Percentiles rank a stretch among this genome's conserved stretches.
These are phyloP conservation scores for Dolomedes plantarius DNA, from an alignment of 2,888 invertebrate genomes.

Conservation along the genomic window DNA sequence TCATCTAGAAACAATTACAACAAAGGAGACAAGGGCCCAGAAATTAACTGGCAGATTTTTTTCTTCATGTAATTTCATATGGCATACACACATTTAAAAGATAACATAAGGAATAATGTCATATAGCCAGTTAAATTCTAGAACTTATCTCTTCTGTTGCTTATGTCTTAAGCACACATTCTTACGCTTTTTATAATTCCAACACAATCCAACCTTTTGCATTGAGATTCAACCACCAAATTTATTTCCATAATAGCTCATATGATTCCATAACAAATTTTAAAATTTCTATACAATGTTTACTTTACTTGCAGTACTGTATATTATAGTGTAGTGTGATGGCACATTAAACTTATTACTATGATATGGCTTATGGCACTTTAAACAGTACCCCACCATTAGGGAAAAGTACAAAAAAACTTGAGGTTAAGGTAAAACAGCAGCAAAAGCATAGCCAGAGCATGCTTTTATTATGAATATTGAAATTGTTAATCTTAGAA, in stretches of 20 bases:
- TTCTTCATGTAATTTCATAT: too few species aligned
- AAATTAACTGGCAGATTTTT: not conserved
- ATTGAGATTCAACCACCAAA: not conserved
- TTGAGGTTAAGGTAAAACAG: not conserved
- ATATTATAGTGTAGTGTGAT: not conserved
- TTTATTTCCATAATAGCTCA: not conserved
- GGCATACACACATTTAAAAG: too few species aligned
- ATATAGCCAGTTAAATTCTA: not conserved
- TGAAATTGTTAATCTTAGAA: not conserved
- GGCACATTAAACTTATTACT: slow-evolving; percentile 7
- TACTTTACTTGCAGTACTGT: not conserved
- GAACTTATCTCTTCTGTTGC: not conserved
- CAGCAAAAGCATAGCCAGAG: not conserved
- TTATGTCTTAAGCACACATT: not conserved
- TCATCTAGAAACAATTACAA: not conserved
- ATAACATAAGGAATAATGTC: not conserved
- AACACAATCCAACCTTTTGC: slow-evolving; percentile 1
- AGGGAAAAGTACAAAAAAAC: not conserved
- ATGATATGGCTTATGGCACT: slow-evolving; percentile 37
- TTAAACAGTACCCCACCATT: slow-evolving; percentile 16
- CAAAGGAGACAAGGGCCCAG: not conserved
- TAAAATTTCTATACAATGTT: not conserved
- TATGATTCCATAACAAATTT: not conserved
- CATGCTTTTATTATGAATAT: slow-evolving; percentile 12
- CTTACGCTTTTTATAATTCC: not conserved